These are phyloP conservation scores for Muscicapa adusta DNA, from an alignment of 2,113 vertebrate genomes.

Conservation along the genomic window DNA sequence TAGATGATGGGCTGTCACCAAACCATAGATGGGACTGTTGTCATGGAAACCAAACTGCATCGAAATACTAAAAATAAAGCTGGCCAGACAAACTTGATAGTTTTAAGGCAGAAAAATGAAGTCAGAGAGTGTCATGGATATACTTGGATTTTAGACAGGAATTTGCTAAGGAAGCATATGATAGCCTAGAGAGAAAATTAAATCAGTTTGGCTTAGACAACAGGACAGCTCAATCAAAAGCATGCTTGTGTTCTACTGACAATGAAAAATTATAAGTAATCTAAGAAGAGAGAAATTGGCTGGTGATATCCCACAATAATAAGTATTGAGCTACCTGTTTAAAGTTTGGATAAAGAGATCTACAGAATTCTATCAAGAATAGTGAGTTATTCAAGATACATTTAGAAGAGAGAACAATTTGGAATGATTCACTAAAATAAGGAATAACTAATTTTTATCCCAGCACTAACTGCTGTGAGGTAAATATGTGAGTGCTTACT, in stretches of 20 bases:
- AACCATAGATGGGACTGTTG: not conserved
- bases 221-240: not conserved
- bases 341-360: not conserved
- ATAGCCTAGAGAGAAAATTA: not conserved
- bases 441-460: not conserved
- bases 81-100: not conserved
- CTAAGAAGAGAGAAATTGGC: not conserved
- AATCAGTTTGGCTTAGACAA: not conserved
- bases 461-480: not conserved
- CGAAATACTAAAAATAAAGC: slow-evolving; percentile 16
- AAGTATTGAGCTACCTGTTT: not conserved
- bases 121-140: not conserved
- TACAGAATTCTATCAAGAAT: not conserved
- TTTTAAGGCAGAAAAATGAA: slow-evolving; percentile 13
- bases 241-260: not conserved
- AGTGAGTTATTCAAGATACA: not conserved
- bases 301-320: not conserved
- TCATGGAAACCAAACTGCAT: not conserved
- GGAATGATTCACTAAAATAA: not conserved
- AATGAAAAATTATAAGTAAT: not conserved
- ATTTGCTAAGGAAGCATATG: not conserved
- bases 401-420: not conserved
- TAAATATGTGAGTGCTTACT: not conserved
- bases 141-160: not conserved
- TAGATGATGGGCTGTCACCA: not conserved